Percentiles rank a stretch among this genome's conserved stretches.
phyloP scores from a whole-genome alignment of 2,797 vertebrate genomes.

The Semotilus atromaculatus region DNA sequence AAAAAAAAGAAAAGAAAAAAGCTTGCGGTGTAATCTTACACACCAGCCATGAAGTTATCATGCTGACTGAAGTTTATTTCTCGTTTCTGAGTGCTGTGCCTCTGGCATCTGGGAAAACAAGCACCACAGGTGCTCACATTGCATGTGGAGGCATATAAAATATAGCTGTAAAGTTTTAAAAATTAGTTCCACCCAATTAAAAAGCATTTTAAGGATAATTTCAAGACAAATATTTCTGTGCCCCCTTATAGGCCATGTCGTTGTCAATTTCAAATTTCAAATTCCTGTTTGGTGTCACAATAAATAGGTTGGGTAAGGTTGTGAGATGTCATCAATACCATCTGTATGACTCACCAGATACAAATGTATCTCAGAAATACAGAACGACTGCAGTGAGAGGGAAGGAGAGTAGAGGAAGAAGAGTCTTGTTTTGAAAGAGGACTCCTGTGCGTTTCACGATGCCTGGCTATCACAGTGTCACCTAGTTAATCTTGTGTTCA shows the following conservation, averaged over 20 bases:
- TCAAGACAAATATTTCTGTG: conserved; percentile 21
- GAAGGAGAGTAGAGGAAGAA: conserved; percentile 28
- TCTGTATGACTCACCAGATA: background rate
- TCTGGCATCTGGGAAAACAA: conserved; percentile 25
- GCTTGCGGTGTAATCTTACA: conserved; percentile 7
- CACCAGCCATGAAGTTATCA: conserved; percentile 3
- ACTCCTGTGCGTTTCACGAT: conserved; percentile 37
- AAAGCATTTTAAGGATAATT: background rate
- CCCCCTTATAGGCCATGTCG: conserved; percentile 1
- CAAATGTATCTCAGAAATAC: conserved; percentile 12
- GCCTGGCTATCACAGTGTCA: conserved; percentile 56
- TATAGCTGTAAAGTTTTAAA: background rate
- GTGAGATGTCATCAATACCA: background rate
- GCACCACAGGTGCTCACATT: background rate
- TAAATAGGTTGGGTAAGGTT: too few species aligned
- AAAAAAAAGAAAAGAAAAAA: background rate
- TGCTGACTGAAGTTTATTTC: conserved; percentile 14
- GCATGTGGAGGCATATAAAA: background rate
- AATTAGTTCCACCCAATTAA: background rate
- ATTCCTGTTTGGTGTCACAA: background rate
- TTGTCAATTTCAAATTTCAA: background rate
- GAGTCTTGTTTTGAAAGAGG: conserved; percentile 51
- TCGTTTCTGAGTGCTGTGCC: background rate
- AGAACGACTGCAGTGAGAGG: conserved; percentile 12
- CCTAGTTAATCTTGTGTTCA: conserved; percentile 60